A percentile compares a stretch with the other conserved stretches of the same genome.
Evolutionary conservation across 2,888 invertebrate species (phyloP).

Genomic region (Lasioglossum figueresi): DNA sequence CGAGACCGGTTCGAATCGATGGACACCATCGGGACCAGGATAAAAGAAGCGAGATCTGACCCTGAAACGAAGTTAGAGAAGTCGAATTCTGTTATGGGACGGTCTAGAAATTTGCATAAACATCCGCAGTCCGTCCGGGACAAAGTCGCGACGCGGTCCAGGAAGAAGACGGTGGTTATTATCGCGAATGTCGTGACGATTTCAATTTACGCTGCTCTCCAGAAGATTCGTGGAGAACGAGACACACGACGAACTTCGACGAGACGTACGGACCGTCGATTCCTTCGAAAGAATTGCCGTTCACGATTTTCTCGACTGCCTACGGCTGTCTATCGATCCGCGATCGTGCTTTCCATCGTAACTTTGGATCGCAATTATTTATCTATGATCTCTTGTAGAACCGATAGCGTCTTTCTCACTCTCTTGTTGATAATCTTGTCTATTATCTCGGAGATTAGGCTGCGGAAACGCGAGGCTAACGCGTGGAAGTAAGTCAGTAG

Average conservation of each 20-base stretch:
- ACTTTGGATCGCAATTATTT: not conserved
- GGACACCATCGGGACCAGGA: not conserved
- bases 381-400: not conserved
- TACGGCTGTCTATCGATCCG: not conserved
- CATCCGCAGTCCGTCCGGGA: not conserved
- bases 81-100: not conserved
- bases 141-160: not conserved
- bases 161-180: constrained; percentile 18
- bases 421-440: not conserved
- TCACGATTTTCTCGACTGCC: not conserved
- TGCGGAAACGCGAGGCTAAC: not conserved
- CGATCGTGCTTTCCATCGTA: not conserved
- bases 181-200: constrained; percentile 64
- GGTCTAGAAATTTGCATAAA: not conserved
- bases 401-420: not conserved
- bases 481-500: not conserved
- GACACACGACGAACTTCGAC: not conserved
- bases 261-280: not conserved
- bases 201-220: constrained; percentile 54
- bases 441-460: constrained; percentile 5
- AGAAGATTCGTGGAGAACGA: constrained; percentile 15
- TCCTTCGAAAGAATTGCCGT: not conserved
- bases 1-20: too few relatives aligned
- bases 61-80: not conserved
- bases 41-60: not conserved